A percentile compares a stretch with the other conserved stretches of the same genome.
These are phyloP conservation scores for Natator depressus DNA, from an alignment of 2,113 vertebrate genomes.

Conservation along the genomic window DNA sequence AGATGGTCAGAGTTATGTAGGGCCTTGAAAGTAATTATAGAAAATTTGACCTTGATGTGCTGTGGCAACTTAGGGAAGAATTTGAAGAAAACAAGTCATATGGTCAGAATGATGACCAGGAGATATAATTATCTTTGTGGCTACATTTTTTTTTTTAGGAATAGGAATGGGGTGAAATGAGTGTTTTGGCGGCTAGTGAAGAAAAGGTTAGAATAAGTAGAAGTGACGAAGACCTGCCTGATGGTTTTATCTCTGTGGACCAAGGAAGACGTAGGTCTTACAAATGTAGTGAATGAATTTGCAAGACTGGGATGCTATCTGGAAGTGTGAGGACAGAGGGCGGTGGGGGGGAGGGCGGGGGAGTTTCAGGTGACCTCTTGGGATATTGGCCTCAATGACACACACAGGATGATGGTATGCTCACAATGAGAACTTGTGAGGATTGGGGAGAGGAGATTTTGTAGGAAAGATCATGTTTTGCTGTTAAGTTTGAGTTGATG, in stretches of 20 bases:
- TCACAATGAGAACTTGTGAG: background rate
- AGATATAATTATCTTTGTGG: accelerated
- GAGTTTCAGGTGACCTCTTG: background rate
- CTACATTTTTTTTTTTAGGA: background rate
- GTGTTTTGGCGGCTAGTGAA: background rate
- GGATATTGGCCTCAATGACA: background rate
- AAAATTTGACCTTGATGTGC: background rate
- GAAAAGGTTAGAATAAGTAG: background rate
- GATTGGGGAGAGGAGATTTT: background rate
- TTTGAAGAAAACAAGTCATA: background rate
- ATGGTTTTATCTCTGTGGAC: background rate
- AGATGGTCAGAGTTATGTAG: background rate
- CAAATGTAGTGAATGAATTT: background rate
- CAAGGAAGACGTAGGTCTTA: background rate
- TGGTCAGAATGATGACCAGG: background rate
- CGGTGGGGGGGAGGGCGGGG: background rate
- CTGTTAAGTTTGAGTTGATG: background rate
- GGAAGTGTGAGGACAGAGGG: background rate
- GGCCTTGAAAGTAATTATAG: background rate
- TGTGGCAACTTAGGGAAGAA: background rate
- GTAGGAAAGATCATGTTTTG: background rate
- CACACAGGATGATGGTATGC: background rate
- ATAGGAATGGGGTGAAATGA: background rate
- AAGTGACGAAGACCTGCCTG: background rate
- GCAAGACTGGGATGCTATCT: background rate